Base-by-base conservation (phyloP, 2,113 vertebrate genomes). In the Oreamnos americanus region DNA sequence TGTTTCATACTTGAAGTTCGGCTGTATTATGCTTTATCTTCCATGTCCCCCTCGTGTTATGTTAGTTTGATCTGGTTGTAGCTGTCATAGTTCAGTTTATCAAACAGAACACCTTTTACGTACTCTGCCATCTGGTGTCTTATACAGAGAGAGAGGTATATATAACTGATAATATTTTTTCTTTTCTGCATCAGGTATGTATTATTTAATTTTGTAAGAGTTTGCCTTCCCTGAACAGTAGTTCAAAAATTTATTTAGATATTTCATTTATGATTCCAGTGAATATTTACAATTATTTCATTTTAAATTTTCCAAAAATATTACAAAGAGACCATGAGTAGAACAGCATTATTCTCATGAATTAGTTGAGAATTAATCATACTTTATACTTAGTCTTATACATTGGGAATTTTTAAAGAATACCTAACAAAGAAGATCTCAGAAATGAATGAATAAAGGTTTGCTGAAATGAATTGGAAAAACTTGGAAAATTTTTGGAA, bases 381-480 rank as follows among this genome's bases (percentile, higher is more conserved):
- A 36, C 7, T 76, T 94, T 76, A 67, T 39, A 55, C 9, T 87
- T 30, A 83, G 30, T 83, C 12, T 87, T 76, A 60, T 17, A 89
- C 86, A 57, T 89, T 89, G n/a, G n/a, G 86, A 62, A 47, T 74
- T 92, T 95, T n/a, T 6, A 47, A 89, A 87, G 62, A 85, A 43
- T 53, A 84, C 78, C 43, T 36, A 91, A 49, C 62, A 86, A 89
- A 74, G 49, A 64, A 23, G 2, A 36, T 39, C 14, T 91, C 74
- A 15, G 36, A 79, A 76, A 6, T 9, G 25, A 33, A 55, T 84
- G 62, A 53, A 33, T 21, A 76, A 82, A 58, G 6, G 28, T 47
- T 49, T 81, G 79, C 45, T 85, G 17, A 33, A 89, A 88, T 39
- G 25, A 62, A 60, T 21, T 39, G 49, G 43, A 53, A 81, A 62